Conservation (phyloP, 2,113 vertebrate species). For the Ceyx cyanopectus region DNA sequence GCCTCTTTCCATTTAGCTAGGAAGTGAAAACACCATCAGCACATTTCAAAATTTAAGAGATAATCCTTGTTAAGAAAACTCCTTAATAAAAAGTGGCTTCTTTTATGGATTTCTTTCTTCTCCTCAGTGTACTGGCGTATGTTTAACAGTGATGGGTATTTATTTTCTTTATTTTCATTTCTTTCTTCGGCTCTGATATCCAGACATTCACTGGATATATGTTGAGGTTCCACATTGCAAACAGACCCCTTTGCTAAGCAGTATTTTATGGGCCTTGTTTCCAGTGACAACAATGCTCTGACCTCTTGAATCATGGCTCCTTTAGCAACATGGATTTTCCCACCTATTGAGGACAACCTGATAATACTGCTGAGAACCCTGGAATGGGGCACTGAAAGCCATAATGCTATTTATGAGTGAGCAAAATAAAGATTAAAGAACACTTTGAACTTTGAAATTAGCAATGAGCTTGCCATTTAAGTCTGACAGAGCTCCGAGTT, state of each 20-base stretch:
- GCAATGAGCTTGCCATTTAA: conserved; percentile 50
- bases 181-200: neutral
- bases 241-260: neutral
- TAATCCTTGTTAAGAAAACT: neutral
- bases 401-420: neutral
- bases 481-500: neutral
- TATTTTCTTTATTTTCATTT: conserved; percentile 51
- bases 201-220: neutral
- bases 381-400: neutral
- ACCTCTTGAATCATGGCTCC: conserved; percentile 13
- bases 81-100: neutral
- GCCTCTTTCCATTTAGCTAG: neutral
- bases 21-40: neutral
- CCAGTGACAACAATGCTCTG: conserved; percentile 3
- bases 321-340: conserved; percentile 7
- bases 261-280: conserved; percentile 17
- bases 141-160: neutral
- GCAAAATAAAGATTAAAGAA: conserved; percentile 44
- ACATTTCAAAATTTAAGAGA: conserved; percentile 13
- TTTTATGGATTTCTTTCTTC: conserved; percentile 6
- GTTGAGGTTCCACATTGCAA: neutral
- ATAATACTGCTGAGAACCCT: neutral
- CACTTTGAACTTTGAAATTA: conserved; percentile 55
- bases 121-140: neutral
- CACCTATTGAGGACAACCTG: conserved; percentile 27